Evolutionary conservation across 2,113 vertebrate species (phyloP).

Genomic region (Emydura subglobosa): DNA sequence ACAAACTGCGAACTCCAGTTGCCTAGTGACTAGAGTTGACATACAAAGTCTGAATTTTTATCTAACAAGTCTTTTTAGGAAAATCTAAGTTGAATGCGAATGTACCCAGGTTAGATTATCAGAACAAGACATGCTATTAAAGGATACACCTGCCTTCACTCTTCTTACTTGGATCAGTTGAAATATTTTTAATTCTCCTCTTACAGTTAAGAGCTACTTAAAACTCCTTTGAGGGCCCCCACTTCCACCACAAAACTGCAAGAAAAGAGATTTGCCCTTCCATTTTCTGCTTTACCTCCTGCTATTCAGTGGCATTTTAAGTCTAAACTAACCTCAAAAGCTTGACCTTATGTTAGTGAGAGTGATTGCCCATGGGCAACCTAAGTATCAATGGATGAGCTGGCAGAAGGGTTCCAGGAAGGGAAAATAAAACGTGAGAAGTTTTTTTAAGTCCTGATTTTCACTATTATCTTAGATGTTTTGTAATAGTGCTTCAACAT

Average conservation of each 20-base stretch:
- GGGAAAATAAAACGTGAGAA: not conserved
- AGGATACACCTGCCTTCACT: not conserved
- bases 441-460: not conserved
- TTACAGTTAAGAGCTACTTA: rapidly evolving
- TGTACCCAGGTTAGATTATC: not conserved
- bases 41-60: not conserved
- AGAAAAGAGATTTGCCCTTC: not conserved
- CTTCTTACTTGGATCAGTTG: rapidly evolving
- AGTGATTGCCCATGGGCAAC: not conserved
- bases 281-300: not conserved
- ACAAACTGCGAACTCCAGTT: not conserved
- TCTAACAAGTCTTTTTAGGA: not conserved
- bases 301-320: conserved; percentile 26
- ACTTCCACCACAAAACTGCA: not conserved
- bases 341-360: conserved; percentile 1
- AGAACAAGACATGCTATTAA: not conserved
- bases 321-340: not conserved
- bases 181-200: not conserved
- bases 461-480: not conserved
- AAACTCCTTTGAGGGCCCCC: not conserved
- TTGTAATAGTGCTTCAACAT: not conserved
- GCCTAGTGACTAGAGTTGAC: not conserved
- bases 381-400: conserved; percentile 41
- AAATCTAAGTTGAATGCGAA: not conserved
- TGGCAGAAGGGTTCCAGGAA: conserved; percentile 16